Evolutionary conservation across 2,797 vertebrate genomes (phyloP), one percentile per base, ranked within the genome.

Genomic region (Danio choprae): DNA sequence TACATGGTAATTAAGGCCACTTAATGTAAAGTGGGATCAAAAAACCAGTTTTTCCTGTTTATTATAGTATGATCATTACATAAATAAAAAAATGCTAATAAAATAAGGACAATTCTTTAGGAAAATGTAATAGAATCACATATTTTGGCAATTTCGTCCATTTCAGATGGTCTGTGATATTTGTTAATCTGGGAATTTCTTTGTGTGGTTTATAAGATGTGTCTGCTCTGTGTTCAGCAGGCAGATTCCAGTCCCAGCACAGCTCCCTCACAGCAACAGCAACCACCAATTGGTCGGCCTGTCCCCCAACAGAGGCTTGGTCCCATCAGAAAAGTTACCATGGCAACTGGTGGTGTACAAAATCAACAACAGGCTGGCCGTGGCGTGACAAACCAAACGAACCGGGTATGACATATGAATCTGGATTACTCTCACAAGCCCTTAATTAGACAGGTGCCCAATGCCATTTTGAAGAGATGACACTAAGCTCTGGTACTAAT

Each of bases 271-370:
- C 90, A 87, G 87, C 92, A 89, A 72, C 90, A 89, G 58, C 92
- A 83, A 74, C 94, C 92, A 88, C 88, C 84, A 84, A 88, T 84
- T 59, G 53, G 83, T 71, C 88, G 89, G 79, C 63, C 88, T 1
- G 64, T 79, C 65, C 38, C 88, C 44, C 89, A 87, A 1, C 76
- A 85, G 82, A 95, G 93, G 88, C 94, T 90, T 87, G 92, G 92
- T 69, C 87, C 94, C 77, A 89, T 94, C 77, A 93, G 97, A 90
- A 99, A 97, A 94, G 95, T 98, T 86, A 96, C 96, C 16, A 90
- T 97, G 91, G 93, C 92, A 85, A 93, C 92, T 79, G 91, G 91
- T 76, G 89, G 85, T 20, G 65, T 70, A 22, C 85, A 73, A 40
- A 84, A 77, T 65, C 85, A 74, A 58, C 92, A 93, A 60, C 93